Evolutionary conservation across 1,140 invertebrate species (phyloP).

Genomic region (Camponotus vicinus): DNA sequence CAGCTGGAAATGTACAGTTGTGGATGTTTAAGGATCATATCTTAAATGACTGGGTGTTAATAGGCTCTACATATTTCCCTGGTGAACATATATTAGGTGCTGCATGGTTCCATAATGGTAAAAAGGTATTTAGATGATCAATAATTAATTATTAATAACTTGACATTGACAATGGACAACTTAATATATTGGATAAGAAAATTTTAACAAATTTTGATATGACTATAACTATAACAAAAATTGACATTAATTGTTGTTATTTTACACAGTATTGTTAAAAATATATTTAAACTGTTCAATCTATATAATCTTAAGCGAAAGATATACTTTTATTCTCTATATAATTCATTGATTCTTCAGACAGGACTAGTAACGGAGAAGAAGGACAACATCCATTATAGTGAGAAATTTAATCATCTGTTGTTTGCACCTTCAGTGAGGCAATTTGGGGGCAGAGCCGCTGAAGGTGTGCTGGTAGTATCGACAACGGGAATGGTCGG

Average conservation of each 20-base stretch:
- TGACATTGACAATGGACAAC: background rate
- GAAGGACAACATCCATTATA: constrained; percentile 93
- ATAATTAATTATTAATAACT: too few relatives aligned
- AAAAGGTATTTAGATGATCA: constrained; percentile 86
- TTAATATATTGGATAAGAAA: background rate
- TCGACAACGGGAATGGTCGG: constrained; percentile 94
- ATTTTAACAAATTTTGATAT: background rate
- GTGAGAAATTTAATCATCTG: constrained; percentile 93
- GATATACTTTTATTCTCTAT: background rate
- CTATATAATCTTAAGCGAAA: background rate
- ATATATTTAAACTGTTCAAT: background rate
- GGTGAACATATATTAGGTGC: constrained; percentile 94
- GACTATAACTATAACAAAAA: background rate
- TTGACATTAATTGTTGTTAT: background rate
- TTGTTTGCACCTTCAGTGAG: constrained; percentile 93
- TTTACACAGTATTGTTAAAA: background rate
- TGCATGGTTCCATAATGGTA: constrained; percentile 94
- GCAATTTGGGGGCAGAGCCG: constrained; percentile 94
- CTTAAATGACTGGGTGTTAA: constrained; percentile 92
- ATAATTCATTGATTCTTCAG: constrained; percentile 47
- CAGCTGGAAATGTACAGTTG: constrained; percentile 91
- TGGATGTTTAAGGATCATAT: constrained; percentile 93
- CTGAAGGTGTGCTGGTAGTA: constrained; percentile 93
- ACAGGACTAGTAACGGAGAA: constrained; percentile 89
- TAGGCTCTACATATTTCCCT: constrained; percentile 85